phyloP scores from a whole-genome alignment of 53 echinoderm and acorn worm species.

The Paracentrotus lividus region DNA sequence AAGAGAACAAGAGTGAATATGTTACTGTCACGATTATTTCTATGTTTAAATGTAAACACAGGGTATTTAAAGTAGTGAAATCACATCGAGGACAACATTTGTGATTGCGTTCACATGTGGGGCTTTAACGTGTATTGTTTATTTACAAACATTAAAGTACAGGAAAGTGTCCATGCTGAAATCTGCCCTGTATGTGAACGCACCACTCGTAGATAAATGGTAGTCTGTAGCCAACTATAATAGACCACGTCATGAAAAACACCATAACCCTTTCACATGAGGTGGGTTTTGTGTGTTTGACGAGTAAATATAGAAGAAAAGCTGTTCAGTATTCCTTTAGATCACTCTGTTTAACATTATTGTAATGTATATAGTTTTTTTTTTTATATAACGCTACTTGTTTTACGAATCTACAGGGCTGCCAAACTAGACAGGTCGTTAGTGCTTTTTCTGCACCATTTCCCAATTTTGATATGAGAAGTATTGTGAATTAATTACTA shows the following conservation, averaged over 20 bases:
- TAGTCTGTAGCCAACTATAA: not conserved
- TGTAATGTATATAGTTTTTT: slow-evolving; percentile 46
- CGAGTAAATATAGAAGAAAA: not conserved
- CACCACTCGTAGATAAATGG: not conserved
- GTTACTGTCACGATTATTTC: not conserved
- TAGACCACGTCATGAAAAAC: not conserved
- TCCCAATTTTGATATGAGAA: slow-evolving; percentile 48
- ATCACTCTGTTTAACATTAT: not conserved
- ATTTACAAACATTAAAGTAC: not conserved
- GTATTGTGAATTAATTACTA: slow-evolving; percentile 41
- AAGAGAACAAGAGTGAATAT: slow-evolving; percentile 38
- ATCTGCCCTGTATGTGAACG: not conserved
- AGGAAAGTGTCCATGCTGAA: not conserved
- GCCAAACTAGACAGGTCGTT: slow-evolving; percentile 7
- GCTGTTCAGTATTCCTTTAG: slow-evolving; percentile 22
- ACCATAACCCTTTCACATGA: not conserved
- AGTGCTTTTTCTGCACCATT: not conserved
- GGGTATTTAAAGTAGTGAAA: slow-evolving; percentile 13
- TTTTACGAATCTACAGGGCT: slow-evolving; percentile 17
- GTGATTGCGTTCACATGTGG: not conserved
- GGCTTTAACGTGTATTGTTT: not conserved
- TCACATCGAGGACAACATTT: not conserved
- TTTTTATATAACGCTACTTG: not conserved
- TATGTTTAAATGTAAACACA: slow-evolving; percentile 34
- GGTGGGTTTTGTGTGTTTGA: not conserved